Evolutionary conservation across 2,113 vertebrate species (phyloP).

Genomic region (Coregonus clupeaformis): DNA sequence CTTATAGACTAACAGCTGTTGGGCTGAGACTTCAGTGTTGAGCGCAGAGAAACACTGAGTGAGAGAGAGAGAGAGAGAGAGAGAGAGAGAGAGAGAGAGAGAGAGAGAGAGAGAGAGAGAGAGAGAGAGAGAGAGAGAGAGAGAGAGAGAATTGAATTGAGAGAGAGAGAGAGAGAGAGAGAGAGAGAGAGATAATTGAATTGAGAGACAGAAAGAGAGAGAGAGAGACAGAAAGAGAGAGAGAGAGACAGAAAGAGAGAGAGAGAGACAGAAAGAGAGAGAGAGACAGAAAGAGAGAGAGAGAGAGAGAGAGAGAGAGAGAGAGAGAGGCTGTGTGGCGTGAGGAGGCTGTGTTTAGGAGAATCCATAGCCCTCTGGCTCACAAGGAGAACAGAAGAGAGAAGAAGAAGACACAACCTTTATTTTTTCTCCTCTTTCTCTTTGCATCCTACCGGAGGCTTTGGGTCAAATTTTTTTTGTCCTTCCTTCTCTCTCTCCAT

Average conservation of each 20-base stretch:
- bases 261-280: slow-evolving; percentile 17
- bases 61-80: slow-evolving; percentile 26
- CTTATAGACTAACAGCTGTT: slow-evolving; percentile 73
- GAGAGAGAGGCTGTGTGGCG: slow-evolving; percentile 65
- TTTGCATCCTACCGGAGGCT: slow-evolving; percentile 20
- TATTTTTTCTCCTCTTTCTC: slow-evolving; percentile 38
- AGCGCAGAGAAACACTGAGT: slow-evolving; percentile 58
- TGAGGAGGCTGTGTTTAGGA: slow-evolving; percentile 73
- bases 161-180: slow-evolving; percentile 45
- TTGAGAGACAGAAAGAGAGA: slow-evolving; percentile 47
- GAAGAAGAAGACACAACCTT: slow-evolving; percentile 27
- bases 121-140: slow-evolving; percentile 32
- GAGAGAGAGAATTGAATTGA: slow-evolving; percentile 61
- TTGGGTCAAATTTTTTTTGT: slow-evolving; percentile 8
- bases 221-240: too few relatives aligned
- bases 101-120: slow-evolving; percentile 54
- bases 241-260: too few relatives aligned
- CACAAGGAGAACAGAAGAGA: slow-evolving; percentile 63
- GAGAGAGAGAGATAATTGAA: slow-evolving; percentile 51
- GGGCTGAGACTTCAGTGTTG: slow-evolving; percentile 59
- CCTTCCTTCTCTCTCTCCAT: slow-evolving; percentile 40
- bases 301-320: slow-evolving; percentile 39
- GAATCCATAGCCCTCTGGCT: slow-evolving; percentile 70
- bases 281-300: slow-evolving; percentile 13
- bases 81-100: slow-evolving; percentile 24